A percentile compares a stretch with the other conserved stretches of the same genome.
Conservation (phyloP, 2,888 invertebrate species). For the Dynastes maya region DNA sequence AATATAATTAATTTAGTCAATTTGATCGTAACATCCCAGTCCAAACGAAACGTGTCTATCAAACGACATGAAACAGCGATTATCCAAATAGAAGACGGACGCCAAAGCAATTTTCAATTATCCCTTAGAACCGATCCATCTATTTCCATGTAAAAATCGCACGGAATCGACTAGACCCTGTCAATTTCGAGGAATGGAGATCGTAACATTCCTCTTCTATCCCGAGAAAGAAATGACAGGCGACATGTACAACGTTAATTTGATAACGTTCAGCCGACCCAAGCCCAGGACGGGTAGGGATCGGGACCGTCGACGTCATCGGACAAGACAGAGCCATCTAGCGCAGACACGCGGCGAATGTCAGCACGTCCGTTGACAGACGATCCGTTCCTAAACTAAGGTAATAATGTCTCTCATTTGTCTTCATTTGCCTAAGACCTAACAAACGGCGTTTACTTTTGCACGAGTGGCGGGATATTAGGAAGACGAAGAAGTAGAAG, state of each 20-base stretch:
- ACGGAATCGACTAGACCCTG: no score
- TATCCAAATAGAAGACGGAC: no score
- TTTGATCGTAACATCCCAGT: no score
- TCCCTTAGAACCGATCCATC: no score
- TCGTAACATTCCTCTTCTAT: background rate
- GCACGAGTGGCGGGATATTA: constrained; percentile 60
- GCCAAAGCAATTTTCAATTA: no score
- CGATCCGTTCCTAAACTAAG: constrained; percentile 66
- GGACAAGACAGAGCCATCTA: constrained; percentile 60
- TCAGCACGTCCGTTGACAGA: constrained; percentile 64
- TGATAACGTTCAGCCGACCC: constrained; percentile 63
- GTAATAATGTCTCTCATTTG: constrained; percentile 70
- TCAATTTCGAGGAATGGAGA: no score
- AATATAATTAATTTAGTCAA: no score
- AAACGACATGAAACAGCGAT: no score
- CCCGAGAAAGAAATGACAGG: constrained; percentile 56
- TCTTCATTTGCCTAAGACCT: constrained; percentile 69
- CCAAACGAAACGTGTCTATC: no score
- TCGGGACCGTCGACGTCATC: background rate
- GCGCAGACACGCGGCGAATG: constrained; percentile 55
- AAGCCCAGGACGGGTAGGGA: background rate
- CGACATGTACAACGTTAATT: constrained; percentile 61
- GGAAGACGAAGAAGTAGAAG: constrained; percentile 53
- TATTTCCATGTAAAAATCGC: no score
- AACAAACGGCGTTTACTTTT: constrained; percentile 62